phyloP scores from a whole-genome alignment of 2,113 vertebrate species.

The Rostratula benghalensis region DNA sequence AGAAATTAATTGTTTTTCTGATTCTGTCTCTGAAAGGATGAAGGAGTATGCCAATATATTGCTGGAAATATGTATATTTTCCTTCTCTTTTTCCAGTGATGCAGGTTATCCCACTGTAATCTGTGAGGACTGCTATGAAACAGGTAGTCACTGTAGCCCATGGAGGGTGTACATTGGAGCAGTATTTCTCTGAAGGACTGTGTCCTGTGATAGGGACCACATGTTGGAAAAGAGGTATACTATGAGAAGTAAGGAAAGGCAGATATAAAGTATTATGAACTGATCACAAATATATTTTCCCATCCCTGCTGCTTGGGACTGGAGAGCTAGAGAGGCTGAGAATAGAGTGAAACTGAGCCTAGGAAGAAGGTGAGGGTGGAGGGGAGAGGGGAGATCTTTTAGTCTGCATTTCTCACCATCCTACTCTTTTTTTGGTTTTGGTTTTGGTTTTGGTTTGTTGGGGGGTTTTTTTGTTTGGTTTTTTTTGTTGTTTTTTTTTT shows the following conservation, averaged over 20 bases:
- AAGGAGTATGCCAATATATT: neutral
- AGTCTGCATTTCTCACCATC: neutral
- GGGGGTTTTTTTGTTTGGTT: too few species aligned
- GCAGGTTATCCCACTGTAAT: rapidly evolving
- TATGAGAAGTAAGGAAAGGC: neutral
- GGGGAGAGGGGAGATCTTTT: neutral
- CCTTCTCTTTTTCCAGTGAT: neutral
- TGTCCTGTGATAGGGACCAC: neutral
- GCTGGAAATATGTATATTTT: neutral
- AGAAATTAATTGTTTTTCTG: neutral
- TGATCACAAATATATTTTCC: rapidly evolving
- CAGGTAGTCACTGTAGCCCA: neutral
- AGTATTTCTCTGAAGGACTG: neutral
- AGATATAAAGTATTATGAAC: neutral
- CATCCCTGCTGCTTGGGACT: rapidly evolving
- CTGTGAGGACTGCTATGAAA: neutral
- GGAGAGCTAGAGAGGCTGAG: neutral
- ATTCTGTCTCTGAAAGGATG: neutral
- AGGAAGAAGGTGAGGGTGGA: neutral
- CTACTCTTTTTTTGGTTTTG: neutral
- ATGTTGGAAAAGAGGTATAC: rapidly evolving
- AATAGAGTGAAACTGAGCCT: neutral
- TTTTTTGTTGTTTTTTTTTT: too few species aligned
- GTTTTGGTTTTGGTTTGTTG: too few species aligned
- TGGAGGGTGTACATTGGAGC: neutral